These are phyloP conservation scores for Zaprionus ghesquierei DNA, from an alignment of 1,140 invertebrate genomes.

Conservation along the genomic window DNA sequence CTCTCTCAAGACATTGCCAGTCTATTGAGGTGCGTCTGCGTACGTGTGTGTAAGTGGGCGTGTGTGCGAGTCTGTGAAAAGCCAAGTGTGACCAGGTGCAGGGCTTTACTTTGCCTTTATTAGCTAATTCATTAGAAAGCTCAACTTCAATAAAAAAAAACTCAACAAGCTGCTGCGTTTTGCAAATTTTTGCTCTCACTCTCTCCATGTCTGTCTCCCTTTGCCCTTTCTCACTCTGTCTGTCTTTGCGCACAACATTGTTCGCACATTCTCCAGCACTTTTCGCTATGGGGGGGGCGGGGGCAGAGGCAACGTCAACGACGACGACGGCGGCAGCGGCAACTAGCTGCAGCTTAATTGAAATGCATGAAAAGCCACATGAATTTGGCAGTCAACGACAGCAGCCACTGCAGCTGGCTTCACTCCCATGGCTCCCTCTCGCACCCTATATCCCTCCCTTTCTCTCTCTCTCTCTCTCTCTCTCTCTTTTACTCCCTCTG, in stretches of 20 bases:
- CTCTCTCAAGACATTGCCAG: constrained; percentile 52
- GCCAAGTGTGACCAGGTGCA: constrained; percentile 35
- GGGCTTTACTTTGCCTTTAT: constrained; percentile 45
- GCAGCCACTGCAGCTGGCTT: constrained; percentile 19
- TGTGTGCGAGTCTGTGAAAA: constrained; percentile 7
- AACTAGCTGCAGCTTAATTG: constrained; percentile 65
- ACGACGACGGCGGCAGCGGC: not conserved
- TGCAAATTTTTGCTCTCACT: not conserved
- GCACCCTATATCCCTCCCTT: not conserved
- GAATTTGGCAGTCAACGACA: constrained; percentile 67
- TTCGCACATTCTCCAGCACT: constrained; percentile 61
- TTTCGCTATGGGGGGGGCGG: constrained; percentile 52
- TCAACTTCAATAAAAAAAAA: constrained; percentile 33
- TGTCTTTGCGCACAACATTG: constrained; percentile 29
- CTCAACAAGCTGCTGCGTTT: constrained; percentile 13
- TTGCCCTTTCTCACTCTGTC: not conserved
- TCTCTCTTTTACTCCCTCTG: not conserved
- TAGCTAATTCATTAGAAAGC: constrained; percentile 77
- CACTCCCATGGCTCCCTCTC: not conserved
- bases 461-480: not conserved
- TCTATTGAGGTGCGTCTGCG: constrained; percentile 38
- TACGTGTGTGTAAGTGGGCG: not conserved
- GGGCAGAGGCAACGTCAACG: not conserved
- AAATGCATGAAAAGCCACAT: constrained; percentile 75
- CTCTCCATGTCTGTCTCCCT: not conserved